Evolutionary conservation across 2,888 invertebrate genomes (phyloP), one percentile per base, ranked within the genome.

Genomic region (Tachina lurida): DNA sequence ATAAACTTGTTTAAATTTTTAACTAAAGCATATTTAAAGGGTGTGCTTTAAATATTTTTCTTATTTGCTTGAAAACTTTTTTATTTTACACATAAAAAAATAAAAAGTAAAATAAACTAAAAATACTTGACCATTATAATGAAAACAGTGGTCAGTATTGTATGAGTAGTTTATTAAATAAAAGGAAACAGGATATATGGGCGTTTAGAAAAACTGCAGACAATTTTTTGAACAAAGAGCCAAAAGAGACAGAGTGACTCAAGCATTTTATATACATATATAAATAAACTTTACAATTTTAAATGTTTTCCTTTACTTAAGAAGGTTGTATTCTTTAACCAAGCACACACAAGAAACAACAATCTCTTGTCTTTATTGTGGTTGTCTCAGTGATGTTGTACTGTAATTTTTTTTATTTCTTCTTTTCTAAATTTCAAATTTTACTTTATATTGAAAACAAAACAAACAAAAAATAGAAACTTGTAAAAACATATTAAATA

Each of bases 271-370:
- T 79, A 43, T 79, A 76, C 63, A 22, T 79, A 43, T 79, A 76
- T 76, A 86, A 86, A 84, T 86, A 86, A 86, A 86, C 83, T 86
- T 86, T 86, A 67, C 79, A 86, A 73, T 86, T 86, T 84, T 76
- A 80, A 86, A 86, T 84, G 86, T 80, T 86, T 77, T 83, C 76
- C 78, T 85, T 85, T 85, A 78, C 77, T 70, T 78, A 76, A 85
- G 68, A 77, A 74, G 80, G 65, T 65, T 71, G 39, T 75, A 8
- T 82, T 22, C 22, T 75, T 67, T 43, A 41, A 8, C 15, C 22
- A 31, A 71, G 15, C 13, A 67, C 13, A 45, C 31, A 47, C 19
- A 45, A 54, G 19, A 68, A 19, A 54, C 12, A 10, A 47, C 12
- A 15, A 68, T 60, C 58, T 77, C 80, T 80, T 71, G 75, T 62